phyloP scores from a whole-genome alignment of 2,888 invertebrate species.

The Sinotaia quadrata region DNA sequence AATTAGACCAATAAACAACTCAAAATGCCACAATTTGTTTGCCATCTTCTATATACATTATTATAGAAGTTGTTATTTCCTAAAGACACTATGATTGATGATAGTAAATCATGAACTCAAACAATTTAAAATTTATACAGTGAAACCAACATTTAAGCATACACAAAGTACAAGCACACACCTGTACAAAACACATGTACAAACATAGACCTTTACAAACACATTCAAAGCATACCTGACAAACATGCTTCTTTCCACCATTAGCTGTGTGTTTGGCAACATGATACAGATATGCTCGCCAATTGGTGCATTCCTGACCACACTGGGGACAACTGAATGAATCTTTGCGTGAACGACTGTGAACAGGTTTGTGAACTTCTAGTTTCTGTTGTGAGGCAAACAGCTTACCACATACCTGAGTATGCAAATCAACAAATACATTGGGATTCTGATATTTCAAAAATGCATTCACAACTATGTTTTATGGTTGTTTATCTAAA shows the following conservation, averaged over 20 bases:
- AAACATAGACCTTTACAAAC: too few species aligned
- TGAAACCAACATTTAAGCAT: not conserved
- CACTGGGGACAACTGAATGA: slow-evolving; percentile 35
- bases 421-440: not conserved
- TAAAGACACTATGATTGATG: too few species aligned
- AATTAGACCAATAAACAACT: too few species aligned
- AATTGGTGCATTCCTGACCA: slow-evolving; percentile 36
- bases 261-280: slow-evolving; percentile 37
- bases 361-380: slow-evolving; percentile 37
- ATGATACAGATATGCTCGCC: slow-evolving; percentile 40
- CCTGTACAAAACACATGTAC: not conserved
- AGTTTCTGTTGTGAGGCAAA: slow-evolving; percentile 39
- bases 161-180: not conserved
- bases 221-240: slow-evolving; percentile 24
- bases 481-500: too few species aligned
- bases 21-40: too few species aligned
- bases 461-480: too few species aligned
- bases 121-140: not conserved
- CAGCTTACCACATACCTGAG: slow-evolving; percentile 36
- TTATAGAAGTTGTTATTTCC: too few species aligned
- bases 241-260: slow-evolving; percentile 35
- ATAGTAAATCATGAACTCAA: too few species aligned
- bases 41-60: too few species aligned
- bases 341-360: slow-evolving; percentile 35
- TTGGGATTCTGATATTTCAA: too few species aligned